Conservation (phyloP, 2,888 invertebrate genomes). For the Sarcophaga carnaria region DNA sequence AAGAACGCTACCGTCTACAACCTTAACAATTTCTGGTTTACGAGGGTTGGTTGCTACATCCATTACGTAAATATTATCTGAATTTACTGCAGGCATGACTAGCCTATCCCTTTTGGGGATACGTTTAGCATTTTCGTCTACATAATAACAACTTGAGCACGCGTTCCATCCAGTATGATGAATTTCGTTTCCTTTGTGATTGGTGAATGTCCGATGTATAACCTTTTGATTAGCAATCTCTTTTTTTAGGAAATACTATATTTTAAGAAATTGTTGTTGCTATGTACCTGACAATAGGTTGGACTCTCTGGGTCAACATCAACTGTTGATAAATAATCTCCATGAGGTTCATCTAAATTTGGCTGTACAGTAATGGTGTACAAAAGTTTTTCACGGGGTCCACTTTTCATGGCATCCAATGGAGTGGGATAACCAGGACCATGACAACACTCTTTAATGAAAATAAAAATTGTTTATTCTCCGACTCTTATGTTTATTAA, state of each 20-base stretch:
- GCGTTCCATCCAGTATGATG: slow-evolving; percentile 99
- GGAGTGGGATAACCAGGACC: slow-evolving; percentile 92
- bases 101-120: slow-evolving; percentile 88
- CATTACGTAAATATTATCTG: slow-evolving; percentile 91
- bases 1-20: slow-evolving; percentile 91
- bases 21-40: slow-evolving; percentile 89
- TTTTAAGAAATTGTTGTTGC: not conserved
- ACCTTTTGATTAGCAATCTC: slow-evolving; percentile 84
- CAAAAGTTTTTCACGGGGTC: slow-evolving; percentile 91
- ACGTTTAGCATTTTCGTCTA: slow-evolving; percentile 78
- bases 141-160: slow-evolving; percentile 93
- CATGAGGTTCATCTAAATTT: slow-evolving; percentile 84
- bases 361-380: slow-evolving; percentile 96
- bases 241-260: not conserved
- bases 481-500: not conserved
- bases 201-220: slow-evolving; percentile 91
- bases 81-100: slow-evolving; percentile 91
- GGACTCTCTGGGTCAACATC: slow-evolving; percentile 94
- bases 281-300: slow-evolving; percentile 90
- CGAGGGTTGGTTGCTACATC: slow-evolving; percentile 89
- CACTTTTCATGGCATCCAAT: slow-evolving; percentile 90
- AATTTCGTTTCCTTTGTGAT: slow-evolving; percentile 91
- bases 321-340: slow-evolving; percentile 95
- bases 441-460: slow-evolving; percentile 76
- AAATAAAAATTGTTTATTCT: slow-evolving; percentile 15